Evolutionary conservation across 2,113 vertebrate species (phyloP).

Genomic region (Anoplopoma fimbria): DNA sequence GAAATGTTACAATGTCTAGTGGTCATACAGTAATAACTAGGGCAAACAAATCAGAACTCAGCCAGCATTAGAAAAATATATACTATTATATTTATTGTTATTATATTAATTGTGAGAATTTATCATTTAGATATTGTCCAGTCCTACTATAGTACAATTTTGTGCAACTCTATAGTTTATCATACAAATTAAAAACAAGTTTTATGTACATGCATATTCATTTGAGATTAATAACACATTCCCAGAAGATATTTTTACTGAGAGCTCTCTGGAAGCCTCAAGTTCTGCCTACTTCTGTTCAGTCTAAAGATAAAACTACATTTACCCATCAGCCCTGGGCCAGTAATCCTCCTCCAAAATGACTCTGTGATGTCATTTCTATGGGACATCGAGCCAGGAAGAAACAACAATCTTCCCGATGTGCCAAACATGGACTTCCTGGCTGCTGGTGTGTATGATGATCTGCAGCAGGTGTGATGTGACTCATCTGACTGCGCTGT

Average conservation of each 20-base stretch:
- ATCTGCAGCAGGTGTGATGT: conserved; percentile 66
- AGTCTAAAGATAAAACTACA: conserved; percentile 12
- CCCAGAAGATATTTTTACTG: not conserved
- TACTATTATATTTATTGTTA: not conserved
- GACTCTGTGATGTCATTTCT: conserved; percentile 30
- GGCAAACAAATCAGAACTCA: not conserved
- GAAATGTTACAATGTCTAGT: not conserved
- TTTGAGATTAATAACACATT: not conserved
- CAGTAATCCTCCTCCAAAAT: conserved; percentile 12
- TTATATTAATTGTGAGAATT: not conserved
- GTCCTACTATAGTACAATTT: not conserved
- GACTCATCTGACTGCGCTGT: conserved; percentile 23
- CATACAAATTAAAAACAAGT: not conserved
- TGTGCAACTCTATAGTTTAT: not conserved
- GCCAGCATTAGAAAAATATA: not conserved
- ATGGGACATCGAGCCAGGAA: conserved; percentile 7
- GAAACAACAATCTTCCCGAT: conserved; percentile 4
- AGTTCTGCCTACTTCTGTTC: not conserved
- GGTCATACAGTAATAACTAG: not conserved
- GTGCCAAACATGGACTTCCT: conserved; percentile 63
- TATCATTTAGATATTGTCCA: not conserved
- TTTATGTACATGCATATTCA: not conserved
- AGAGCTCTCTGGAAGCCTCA: conserved; percentile 23
- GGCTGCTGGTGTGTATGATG: conserved; percentile 55
- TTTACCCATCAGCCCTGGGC: not conserved